Base-by-base conservation (phyloP, 2,113 vertebrate species). In the Cepphus grylle region DNA sequence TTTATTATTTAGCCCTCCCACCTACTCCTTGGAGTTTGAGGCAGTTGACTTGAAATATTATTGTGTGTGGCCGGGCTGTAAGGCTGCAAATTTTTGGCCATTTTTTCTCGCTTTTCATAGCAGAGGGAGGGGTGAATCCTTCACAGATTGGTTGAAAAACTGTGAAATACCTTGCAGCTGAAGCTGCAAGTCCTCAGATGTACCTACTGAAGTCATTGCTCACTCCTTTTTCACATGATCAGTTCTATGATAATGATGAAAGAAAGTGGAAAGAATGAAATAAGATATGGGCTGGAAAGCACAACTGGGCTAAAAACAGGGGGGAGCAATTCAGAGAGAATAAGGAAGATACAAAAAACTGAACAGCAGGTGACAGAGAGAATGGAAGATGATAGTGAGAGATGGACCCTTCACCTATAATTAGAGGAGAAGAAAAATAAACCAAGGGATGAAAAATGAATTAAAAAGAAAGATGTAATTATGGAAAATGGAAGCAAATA, bases 141-240 rank as follows among this genome's bases (percentile, higher is more conserved):
- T 81, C 91, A 38, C 23, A 86, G 29, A 63, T 73, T 45, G 52
- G 14, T 40, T 73, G 43, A 94, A 77, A 76, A 77, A 19, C 25
- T 84, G n/a, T 85, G 32, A 78, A 62, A 86, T 61, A 20, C 25
- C 10, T 79, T 23, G 20, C 42, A 63, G 27, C 43, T 67, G 47
- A 81, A 73, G 23, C 32, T 81, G 12, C 7, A 81, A 30, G 7
- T 56, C 50, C 12, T 92, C 61, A 85, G 29, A 38, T 79, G 27
- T 87, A 55, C n/a, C 67, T 86, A 61, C 19, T 80, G 45, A 61
- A 77, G 53, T 86, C 77, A 53, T 62, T 80, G 22, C 21, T 77
- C 16, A 29, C 17, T 92, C 32, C 42, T 88, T 94, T 96, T 91
- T 94, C 65, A 55, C 20, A 15, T 79, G 81, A 55, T 73, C 32